phyloP scores from a whole-genome alignment of 1,140 invertebrate species.

The Brachionus angularis region DNA sequence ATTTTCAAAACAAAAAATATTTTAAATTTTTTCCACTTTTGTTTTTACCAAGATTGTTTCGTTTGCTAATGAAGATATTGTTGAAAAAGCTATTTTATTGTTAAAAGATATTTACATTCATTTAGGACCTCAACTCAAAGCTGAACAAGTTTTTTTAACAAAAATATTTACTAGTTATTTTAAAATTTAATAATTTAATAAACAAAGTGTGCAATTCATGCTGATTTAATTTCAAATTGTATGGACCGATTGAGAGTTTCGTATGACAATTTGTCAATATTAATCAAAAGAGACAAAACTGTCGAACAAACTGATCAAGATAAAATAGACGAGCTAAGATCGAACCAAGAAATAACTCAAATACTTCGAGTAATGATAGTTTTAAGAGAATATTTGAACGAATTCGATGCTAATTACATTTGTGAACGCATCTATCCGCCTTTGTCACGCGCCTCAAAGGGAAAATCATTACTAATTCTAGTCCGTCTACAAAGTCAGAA shows the following conservation, averaged over 20 bases:
- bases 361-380: conserved; percentile 88
- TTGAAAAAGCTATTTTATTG: conserved; percentile 80
- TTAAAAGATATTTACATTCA: conserved; percentile 89
- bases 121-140: conserved; percentile 75
- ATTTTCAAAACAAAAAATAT: conserved; percentile 14
- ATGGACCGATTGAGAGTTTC: conserved; percentile 79
- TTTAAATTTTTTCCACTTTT: not conserved
- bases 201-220: conserved; percentile 75
- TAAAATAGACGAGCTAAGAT: conserved; percentile 20
- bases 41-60: conserved; percentile 73
- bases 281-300: conserved; percentile 49
- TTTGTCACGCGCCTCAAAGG: conserved; percentile 77
- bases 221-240: conserved; percentile 81
- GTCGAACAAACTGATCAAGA: not conserved
- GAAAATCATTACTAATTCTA: conserved; percentile 78
- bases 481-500: conserved; percentile 84
- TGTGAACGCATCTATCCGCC: conserved; percentile 83
- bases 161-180: no score
- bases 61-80: conserved; percentile 82
- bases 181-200: no score
- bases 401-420: conserved; percentile 86
- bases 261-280: conserved; percentile 63
- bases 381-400: conserved; percentile 86
- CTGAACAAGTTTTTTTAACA: no score
- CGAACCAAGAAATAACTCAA: conserved; percentile 60